Evolutionary conservation across 2,113 vertebrate species (phyloP).

Genomic region (Thryonomys swinderianus): DNA sequence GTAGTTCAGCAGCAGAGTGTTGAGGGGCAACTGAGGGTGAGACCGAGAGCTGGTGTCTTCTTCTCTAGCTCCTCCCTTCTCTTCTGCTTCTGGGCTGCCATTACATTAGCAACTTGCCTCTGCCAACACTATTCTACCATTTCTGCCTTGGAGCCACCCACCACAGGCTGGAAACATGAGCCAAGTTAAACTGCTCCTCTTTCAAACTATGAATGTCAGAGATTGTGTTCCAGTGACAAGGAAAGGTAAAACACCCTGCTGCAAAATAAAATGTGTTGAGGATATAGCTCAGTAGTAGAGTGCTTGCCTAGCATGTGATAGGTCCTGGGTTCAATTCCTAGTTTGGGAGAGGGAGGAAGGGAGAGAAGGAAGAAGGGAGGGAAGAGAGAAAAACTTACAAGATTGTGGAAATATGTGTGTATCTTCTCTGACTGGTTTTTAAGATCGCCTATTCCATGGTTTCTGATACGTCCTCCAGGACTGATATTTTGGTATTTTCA

Average conservation of each 20-base stretch:
- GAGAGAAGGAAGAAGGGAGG: neutral
- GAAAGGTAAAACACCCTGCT: neutral
- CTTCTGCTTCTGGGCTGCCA: neutral
- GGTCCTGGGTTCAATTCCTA: neutral
- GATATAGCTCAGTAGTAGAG: no score
- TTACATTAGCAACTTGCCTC: neutral
- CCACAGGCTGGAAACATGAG: neutral
- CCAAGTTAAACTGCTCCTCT: neutral
- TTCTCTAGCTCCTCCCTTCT: neutral
- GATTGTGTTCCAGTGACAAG: neutral
- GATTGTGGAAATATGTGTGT: neutral
- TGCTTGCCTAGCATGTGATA: neutral
- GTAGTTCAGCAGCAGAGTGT: neutral
- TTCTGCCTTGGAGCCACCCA: neutral
- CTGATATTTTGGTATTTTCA: neutral
- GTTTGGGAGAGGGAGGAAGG: neutral
- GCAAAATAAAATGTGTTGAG: neutral
- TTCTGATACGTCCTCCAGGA: no score
- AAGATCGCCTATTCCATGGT: no score
- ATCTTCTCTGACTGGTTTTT: rapidly evolving
- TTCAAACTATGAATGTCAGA: neutral
- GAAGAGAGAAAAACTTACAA: neutral
- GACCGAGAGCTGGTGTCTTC: neutral
- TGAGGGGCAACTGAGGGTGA: neutral
- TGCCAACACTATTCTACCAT: neutral